These are phyloP conservation scores for Pseudonaja textilis DNA, from an alignment of 2,113 vertebrate genomes.

Conservation along the genomic window DNA sequence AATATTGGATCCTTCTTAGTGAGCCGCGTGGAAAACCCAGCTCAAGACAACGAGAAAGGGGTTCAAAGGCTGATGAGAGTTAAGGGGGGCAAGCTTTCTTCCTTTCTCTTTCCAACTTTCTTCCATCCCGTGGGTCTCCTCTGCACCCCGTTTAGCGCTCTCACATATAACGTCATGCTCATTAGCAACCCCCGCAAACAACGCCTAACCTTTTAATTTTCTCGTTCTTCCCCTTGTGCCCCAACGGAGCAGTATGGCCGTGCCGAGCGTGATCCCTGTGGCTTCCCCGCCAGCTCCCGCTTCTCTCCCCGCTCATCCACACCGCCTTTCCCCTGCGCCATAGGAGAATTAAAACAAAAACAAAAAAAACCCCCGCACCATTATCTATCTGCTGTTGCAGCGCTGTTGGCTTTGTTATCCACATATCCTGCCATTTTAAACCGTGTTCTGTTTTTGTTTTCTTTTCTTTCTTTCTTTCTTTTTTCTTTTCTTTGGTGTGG, in stretches of 20 bases:
- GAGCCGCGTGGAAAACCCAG: not conserved
- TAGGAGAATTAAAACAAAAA: conserved; percentile 45
- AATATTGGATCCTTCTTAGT: not conserved
- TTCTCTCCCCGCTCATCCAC: not conserved
- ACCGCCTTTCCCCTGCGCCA: conserved; percentile 19
- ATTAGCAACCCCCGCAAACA: conserved; percentile 8
- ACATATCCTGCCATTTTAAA: conserved; percentile 64
- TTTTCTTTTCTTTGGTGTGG: not conserved
- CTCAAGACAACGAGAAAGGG: not conserved
- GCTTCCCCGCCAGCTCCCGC: not conserved
- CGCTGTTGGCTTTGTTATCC: conserved; percentile 51
- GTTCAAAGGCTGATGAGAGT: conserved; percentile 37
- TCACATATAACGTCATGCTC: conserved; percentile 13
- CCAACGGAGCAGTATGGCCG: conserved; percentile 19
- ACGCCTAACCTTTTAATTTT: conserved; percentile 24
- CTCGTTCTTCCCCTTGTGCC: not conserved
- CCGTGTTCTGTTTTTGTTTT: conserved; percentile 31
- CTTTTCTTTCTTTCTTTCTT: not conserved
- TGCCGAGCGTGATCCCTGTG: not conserved
- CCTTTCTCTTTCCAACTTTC: not conserved
- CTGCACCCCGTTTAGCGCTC: conserved; percentile 46
- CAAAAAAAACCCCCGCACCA: not conserved
- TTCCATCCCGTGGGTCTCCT: conserved; percentile 38
- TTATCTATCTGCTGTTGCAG: conserved; percentile 60
- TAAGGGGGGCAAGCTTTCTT: conserved; percentile 46